Conservation (phyloP, 2,113 vertebrate species). For the Tyto alba region DNA sequence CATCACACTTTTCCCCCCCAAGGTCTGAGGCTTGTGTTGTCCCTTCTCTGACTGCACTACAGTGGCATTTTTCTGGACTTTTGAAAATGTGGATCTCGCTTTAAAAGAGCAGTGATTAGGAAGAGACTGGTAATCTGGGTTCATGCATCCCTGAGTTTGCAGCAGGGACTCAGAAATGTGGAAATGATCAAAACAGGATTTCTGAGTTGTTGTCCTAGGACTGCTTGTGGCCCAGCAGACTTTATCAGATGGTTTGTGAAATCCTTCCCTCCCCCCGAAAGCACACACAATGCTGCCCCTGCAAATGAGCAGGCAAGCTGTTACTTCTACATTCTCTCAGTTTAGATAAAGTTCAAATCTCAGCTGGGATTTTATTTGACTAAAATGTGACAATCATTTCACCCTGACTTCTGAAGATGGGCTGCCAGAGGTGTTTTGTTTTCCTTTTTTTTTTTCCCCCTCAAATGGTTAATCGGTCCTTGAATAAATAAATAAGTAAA, state of each 20-base stretch:
- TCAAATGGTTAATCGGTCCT: not conserved
- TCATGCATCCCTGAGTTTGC: not conserved
- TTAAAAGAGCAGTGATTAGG: not conserved
- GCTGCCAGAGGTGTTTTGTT: not conserved
- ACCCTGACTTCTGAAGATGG: not conserved
- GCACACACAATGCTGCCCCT: rapidly evolving
- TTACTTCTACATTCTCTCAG: not conserved
- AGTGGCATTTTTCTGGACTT: not conserved
- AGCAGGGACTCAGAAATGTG: not conserved
- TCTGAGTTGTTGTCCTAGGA: not conserved
- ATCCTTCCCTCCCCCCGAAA: not conserved
- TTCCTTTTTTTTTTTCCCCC: not conserved
- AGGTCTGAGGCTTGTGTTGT: not conserved
- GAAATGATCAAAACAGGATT: not conserved
- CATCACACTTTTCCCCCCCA: not conserved
- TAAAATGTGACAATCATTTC: not conserved
- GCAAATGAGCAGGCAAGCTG: conserved; percentile 50
- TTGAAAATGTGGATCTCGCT: not conserved
- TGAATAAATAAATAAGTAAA: not conserved
- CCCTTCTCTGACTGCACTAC: not conserved
- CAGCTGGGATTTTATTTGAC: not conserved
- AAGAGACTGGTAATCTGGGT: not conserved
- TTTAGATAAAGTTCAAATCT: not conserved
- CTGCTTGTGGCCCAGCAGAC: not conserved
- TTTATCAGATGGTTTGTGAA: conserved; percentile 38